Percentiles rank a stretch among this genome's conserved stretches.
phyloP scores from a whole-genome alignment of 2,797 vertebrate genomes.

The Aeoliscus strigatus region DNA sequence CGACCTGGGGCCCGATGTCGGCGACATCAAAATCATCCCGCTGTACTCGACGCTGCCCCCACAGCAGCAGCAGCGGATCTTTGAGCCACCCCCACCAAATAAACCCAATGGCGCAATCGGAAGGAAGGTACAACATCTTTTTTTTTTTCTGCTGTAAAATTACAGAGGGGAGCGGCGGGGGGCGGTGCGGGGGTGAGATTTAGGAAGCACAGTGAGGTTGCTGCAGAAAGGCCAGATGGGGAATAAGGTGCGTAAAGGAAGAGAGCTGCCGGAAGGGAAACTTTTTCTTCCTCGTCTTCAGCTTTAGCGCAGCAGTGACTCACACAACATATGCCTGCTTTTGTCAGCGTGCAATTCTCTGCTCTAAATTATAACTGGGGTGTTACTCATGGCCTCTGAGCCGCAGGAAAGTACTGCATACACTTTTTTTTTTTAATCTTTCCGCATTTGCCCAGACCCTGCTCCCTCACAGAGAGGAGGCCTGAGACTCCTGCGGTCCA shows the following conservation, averaged over 20 bases:
- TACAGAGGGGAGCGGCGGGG: conserved; percentile 21
- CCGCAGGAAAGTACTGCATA: conserved; percentile 57
- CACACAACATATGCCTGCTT: conserved; percentile 78
- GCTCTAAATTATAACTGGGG: conserved; percentile 71
- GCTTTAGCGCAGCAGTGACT: conserved; percentile 74
- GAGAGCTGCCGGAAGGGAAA: conserved; percentile 50
- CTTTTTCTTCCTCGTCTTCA: conserved; percentile 34
- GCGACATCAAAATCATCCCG: conserved; percentile 97
- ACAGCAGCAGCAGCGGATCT: conserved; percentile 94
- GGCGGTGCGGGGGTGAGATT: conserved; percentile 19
- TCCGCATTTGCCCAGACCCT: conserved; percentile 41
- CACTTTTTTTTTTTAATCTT: conserved; percentile 55
- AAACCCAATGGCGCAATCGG: conserved; percentile 90
- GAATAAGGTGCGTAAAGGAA: conserved; percentile 40
- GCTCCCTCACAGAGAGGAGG: conserved; percentile 19
- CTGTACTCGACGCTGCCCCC: conserved; percentile 94
- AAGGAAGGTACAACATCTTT: conserved; percentile 81
- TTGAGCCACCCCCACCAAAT: conserved; percentile 90
- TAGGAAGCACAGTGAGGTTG: conserved; percentile 30
- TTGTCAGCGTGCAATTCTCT: conserved; percentile 71
- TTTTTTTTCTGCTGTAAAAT: conserved; percentile 33
- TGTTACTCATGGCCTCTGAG: conserved; percentile 67
- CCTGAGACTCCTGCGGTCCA: conserved; percentile 23
- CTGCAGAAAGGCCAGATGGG: conserved; percentile 47
- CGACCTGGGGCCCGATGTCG: conserved; percentile 92